Percentiles rank a stretch among this genome's conserved stretches.
These are phyloP conservation scores for Cebus imitator DNA, from an alignment of 2,113 vertebrate species.

Conservation along the genomic window DNA sequence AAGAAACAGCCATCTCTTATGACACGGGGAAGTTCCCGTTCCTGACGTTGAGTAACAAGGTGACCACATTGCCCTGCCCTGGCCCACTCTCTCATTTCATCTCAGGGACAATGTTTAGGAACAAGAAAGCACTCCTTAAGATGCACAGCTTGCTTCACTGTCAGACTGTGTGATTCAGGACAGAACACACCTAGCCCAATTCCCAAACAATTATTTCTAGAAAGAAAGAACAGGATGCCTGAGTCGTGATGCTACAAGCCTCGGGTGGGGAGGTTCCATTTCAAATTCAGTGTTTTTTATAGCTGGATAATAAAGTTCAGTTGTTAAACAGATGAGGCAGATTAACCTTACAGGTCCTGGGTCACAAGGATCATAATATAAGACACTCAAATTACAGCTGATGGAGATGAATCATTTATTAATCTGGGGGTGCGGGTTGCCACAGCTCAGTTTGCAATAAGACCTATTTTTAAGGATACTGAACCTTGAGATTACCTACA, in stretches of 20 bases:
- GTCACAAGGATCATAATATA: slow-evolving; percentile 45
- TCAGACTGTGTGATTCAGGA: neutral
- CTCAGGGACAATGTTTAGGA: neutral
- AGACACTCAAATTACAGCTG: slow-evolving; percentile 48
- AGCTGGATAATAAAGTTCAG: neutral
- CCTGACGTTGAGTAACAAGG: neutral
- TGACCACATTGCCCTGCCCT: rapidly evolving
- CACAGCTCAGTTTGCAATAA: neutral
- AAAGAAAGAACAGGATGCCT: neutral
- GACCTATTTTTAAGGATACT: neutral
- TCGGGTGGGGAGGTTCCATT: neutral
- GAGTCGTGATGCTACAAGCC: rapidly evolving
- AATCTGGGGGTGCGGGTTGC: neutral
- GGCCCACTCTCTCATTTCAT: neutral
- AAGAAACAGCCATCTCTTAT: neutral
- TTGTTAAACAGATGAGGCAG: neutral
- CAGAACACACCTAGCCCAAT: neutral
- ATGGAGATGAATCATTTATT: slow-evolving; percentile 64
- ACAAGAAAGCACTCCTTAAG: neutral
- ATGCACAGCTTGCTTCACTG: neutral
- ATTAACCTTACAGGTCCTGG: slow-evolving; percentile 13
- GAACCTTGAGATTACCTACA: neutral
- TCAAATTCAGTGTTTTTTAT: neutral
- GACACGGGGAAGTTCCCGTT: too few relatives aligned
- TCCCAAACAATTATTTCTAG: neutral